phyloP scores from a whole-genome alignment of 2,113 vertebrate species.

The Piaya cayana region DNA sequence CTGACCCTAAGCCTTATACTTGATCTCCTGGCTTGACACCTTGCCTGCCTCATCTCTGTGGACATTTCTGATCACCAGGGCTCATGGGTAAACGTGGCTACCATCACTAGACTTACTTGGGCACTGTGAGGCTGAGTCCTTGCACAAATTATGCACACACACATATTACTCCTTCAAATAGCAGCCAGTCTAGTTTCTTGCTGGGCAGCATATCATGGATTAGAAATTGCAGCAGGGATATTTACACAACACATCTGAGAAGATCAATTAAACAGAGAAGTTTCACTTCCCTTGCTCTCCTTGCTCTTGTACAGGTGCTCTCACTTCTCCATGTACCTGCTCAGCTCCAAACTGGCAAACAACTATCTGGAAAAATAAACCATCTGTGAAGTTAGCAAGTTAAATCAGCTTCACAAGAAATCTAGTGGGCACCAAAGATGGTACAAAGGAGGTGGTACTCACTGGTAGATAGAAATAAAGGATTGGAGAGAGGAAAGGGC shows the following conservation, averaged over 20 bases:
- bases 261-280: neutral
- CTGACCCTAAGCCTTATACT: neutral
- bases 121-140: neutral
- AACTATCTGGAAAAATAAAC: neutral
- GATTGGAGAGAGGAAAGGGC: neutral
- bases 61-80: neutral
- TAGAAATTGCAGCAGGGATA: neutral
- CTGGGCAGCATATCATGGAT: neutral
- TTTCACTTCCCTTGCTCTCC: neutral
- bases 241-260: neutral
- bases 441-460: neutral
- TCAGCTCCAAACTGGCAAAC: neutral
- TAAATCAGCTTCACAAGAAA: neutral
- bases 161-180: neutral
- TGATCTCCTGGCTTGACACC: neutral
- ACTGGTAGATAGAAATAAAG: neutral
- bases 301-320: neutral
- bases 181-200: neutral
- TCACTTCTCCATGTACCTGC: neutral
- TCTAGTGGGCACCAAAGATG: neutral
- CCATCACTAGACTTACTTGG: rapidly evolving
- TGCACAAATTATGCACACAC: neutral
- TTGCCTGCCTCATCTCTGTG: neutral
- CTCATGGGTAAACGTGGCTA: neutral
- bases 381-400: neutral